These are phyloP conservation scores for Pygathrix nemaeus DNA, from an alignment of 2,113 vertebrate genomes.

Conservation along the genomic window DNA sequence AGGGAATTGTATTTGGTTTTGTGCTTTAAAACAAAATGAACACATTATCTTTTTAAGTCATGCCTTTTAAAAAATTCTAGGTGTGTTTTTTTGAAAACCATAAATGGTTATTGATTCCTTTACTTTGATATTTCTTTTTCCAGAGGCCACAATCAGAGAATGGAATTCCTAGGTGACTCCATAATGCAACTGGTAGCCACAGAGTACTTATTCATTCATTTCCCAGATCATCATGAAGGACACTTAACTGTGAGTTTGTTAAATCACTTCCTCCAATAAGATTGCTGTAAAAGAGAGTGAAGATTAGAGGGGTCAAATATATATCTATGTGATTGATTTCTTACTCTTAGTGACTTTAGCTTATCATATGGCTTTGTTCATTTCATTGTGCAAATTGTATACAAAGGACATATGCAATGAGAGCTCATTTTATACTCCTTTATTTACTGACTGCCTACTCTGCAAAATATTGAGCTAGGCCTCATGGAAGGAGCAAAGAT, in stretches of 20 bases:
- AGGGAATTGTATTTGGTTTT: slow-evolving; percentile 63
- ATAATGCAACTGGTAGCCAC: slow-evolving; percentile 99
- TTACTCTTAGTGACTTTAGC: slow-evolving; percentile 57
- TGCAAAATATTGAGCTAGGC: not conserved
- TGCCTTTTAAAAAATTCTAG: slow-evolving; percentile 62
- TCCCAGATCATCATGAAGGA: slow-evolving; percentile 98
- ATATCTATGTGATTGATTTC: slow-evolving; percentile 73
- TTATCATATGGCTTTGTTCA: slow-evolving; percentile 74
- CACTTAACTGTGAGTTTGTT: slow-evolving; percentile 94
- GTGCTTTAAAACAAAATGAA: slow-evolving; percentile 60
- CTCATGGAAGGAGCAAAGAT: not conserved
- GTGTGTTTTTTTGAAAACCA: slow-evolving; percentile 10
- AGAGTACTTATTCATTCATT: slow-evolving; percentile 99
- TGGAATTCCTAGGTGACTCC: slow-evolving; percentile 99
- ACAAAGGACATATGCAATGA: slow-evolving; percentile 12
- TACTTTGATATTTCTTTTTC: slow-evolving; percentile 80
- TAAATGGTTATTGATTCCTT: slow-evolving; percentile 78
- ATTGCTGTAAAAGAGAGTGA: slow-evolving; percentile 23
- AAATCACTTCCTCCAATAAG: slow-evolving; percentile 38
- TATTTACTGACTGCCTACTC: not conserved
- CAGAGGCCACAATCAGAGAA: slow-evolving; percentile 99
- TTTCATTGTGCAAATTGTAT: slow-evolving; percentile 70
- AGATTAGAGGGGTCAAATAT: slow-evolving; percentile 51
- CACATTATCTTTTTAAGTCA: slow-evolving; percentile 44
- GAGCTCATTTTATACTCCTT: not conserved